These are phyloP conservation scores for Pyrrhopygopsis socrates DNA, from an alignment of 2,888 invertebrate species.

Conservation along the genomic window DNA sequence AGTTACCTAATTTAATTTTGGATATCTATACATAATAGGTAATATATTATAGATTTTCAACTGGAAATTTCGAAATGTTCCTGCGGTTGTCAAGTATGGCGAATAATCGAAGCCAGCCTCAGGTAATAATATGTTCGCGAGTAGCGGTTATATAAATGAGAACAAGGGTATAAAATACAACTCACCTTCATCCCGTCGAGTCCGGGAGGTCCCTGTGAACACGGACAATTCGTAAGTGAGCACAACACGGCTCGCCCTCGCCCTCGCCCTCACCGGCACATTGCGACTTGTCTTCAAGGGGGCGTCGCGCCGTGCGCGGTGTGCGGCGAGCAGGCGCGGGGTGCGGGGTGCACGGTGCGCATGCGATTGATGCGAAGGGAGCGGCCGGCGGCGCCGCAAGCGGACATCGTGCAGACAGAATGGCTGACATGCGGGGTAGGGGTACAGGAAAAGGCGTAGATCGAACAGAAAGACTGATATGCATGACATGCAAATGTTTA, in stretches of 20 bases:
- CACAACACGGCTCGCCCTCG: constrained; percentile 49
- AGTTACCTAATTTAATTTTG: background rate
- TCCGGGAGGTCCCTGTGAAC: constrained; percentile 98
- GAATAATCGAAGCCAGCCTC: too few relatives aligned
- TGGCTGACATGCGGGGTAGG: background rate
- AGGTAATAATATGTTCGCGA: too few relatives aligned
- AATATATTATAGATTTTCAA: too few relatives aligned
- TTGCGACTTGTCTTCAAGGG: too few relatives aligned
- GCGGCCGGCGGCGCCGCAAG: background rate
- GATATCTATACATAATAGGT: too few relatives aligned
- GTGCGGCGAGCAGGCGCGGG: constrained; percentile 52
- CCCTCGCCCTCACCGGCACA: background rate
- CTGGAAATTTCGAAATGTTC: too few relatives aligned
- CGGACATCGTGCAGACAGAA: background rate
- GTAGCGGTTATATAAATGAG: background rate
- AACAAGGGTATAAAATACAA: constrained; percentile 75
- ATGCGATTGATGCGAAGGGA: too few relatives aligned
- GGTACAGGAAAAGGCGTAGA: constrained; percentile 18
- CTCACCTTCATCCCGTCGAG: constrained; percentile 99
- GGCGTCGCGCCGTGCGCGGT: constrained; percentile 95
- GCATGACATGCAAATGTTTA: constrained; percentile 94
- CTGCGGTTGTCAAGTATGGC: too few relatives aligned
- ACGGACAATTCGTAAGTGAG: constrained; percentile 92
- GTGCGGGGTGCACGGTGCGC: constrained; percentile 52
- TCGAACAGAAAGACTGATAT: constrained; percentile 89